Evolutionary conservation across 2,113 vertebrate genomes (phyloP).

Genomic region (Malurus alboscapulatus): DNA sequence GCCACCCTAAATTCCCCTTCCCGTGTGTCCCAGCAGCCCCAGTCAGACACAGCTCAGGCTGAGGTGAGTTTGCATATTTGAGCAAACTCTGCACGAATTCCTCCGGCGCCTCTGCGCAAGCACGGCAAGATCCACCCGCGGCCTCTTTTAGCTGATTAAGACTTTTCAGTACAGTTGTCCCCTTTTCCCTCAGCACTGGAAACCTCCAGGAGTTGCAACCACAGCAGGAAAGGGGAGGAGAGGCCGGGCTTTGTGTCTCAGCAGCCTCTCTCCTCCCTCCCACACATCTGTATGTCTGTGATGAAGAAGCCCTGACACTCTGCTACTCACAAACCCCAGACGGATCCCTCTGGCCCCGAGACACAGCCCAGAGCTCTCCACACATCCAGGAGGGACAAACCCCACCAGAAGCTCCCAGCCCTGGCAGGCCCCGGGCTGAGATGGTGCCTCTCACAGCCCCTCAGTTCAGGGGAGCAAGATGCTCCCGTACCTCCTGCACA

Average conservation of each 20-base stretch:
- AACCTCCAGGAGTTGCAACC: neutral
- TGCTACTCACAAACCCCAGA: neutral
- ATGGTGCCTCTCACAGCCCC: neutral
- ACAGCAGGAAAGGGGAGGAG: neutral
- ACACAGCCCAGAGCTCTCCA: neutral
- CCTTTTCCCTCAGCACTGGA: neutral
- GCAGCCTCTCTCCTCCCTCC: neutral
- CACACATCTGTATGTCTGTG: neutral
- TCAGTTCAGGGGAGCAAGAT: neutral
- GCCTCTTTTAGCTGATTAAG: neutral
- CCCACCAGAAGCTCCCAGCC: neutral
- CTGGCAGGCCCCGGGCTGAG: neutral
- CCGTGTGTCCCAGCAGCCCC: rapidly evolving
- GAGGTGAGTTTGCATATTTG: neutral
- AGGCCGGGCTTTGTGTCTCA: neutral
- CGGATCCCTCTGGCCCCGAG: neutral
- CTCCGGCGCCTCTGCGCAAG: neutral
- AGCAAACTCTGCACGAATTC: neutral
- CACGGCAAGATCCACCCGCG: neutral
- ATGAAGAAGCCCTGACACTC: neutral
- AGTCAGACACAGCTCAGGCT: neutral
- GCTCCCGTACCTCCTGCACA: neutral
- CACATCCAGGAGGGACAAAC: neutral
- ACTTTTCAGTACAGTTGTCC: neutral
- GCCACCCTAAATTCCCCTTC: neutral